Conservation (phyloP, 2,113 vertebrate species). For the Dolichotis patagonum region DNA sequence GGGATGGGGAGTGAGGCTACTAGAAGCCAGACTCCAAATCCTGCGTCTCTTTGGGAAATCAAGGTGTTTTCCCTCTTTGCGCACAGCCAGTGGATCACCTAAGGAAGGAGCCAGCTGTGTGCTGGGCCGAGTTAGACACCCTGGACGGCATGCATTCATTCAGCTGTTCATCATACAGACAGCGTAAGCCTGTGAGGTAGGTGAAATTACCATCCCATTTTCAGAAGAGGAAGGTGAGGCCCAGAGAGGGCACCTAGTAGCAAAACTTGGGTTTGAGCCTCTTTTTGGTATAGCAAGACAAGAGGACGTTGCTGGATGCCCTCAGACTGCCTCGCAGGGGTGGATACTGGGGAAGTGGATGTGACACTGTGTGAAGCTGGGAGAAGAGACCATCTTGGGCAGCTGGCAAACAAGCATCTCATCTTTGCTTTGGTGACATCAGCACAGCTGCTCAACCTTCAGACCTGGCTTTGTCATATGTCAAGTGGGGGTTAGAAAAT, state of each 20-base stretch:
- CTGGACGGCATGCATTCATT: fast-evolving
- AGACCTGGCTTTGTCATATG: not conserved
- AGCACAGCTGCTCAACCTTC: not conserved
- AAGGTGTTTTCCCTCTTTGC: not conserved
- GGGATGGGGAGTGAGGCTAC: not conserved
- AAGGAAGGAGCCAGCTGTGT: fast-evolving
- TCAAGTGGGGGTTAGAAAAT: not conserved
- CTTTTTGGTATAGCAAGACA: not conserved
- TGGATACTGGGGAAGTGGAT: not conserved
- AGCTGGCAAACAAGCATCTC: not conserved
- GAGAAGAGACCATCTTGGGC: not conserved
- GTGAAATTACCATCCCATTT: not conserved
- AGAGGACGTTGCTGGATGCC: too few species aligned
- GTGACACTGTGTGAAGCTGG: too few species aligned
- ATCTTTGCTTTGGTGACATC: not conserved
- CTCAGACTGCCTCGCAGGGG: not conserved
- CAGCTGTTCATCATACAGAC: not conserved
- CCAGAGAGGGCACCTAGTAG: not conserved
- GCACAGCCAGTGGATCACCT: not conserved
- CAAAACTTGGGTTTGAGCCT: not conserved
- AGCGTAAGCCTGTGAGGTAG: too few species aligned
- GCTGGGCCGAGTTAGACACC: not conserved
- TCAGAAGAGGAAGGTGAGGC: not conserved
- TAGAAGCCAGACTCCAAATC: not conserved
- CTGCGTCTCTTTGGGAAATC: not conserved